Evolutionary conservation across 2,113 vertebrate species (phyloP).

Genomic region (Hippocampus mohnikei): DNA sequence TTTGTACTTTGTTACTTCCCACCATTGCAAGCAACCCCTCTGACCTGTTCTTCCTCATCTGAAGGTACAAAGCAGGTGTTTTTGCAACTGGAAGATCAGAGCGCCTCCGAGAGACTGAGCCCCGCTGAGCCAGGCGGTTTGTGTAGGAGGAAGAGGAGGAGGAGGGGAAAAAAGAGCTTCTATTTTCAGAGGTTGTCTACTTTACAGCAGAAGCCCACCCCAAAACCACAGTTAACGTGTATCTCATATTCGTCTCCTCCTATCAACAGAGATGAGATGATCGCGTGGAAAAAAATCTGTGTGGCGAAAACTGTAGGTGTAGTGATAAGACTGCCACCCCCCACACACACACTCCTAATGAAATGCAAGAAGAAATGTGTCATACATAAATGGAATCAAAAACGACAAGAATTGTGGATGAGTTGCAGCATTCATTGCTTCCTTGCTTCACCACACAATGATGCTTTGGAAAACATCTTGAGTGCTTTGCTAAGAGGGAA

Average conservation of each 20-base stretch:
- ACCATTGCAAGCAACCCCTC: constrained; percentile 38
- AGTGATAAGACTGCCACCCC: background rate
- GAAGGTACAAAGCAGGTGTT: constrained; percentile 60
- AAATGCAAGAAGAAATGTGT: background rate
- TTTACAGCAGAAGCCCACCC: constrained; percentile 34
- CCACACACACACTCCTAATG: background rate
- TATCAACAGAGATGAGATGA: background rate
- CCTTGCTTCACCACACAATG: background rate
- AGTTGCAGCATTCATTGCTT: background rate
- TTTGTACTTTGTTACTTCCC: background rate
- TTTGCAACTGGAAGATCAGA: constrained; percentile 45
- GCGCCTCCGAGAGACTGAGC: constrained; percentile 31
- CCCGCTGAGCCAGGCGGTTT: constrained; percentile 48
- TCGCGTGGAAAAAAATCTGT: background rate
- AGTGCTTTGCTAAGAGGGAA: background rate
- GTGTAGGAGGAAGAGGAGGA: constrained; percentile 54
- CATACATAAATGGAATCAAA: background rate
- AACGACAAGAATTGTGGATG: background rate
- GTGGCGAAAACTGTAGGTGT: background rate
- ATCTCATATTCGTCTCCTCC: constrained; percentile 20
- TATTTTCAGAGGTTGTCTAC: constrained; percentile 51
- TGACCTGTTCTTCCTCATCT: constrained; percentile 15
- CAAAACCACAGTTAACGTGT: constrained; percentile 31
- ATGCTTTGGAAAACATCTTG: constrained; percentile 3
- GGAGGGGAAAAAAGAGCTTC: constrained; percentile 36